These are phyloP conservation scores for Lineus longissimus DNA, from an alignment of 1,140 invertebrate species.

Conservation along the genomic window DNA sequence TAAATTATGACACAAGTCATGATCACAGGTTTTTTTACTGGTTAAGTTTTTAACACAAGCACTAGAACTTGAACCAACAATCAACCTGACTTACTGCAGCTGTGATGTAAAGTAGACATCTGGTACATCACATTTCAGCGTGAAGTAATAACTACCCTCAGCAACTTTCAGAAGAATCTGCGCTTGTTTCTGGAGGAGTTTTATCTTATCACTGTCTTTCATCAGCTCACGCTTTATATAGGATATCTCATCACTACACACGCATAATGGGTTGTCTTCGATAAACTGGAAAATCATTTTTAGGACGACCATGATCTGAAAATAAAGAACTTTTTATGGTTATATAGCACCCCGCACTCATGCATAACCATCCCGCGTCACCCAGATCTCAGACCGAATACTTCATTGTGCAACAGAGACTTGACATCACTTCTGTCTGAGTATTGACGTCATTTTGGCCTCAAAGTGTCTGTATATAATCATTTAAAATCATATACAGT, in stretches of 20 bases:
- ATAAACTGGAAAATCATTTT: conserved; percentile 67
- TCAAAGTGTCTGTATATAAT: no score
- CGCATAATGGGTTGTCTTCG: conserved; percentile 68
- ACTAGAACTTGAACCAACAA: no score
- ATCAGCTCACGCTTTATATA: conserved; percentile 58
- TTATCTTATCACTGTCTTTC: conserved; percentile 59
- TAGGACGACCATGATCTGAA: conserved; percentile 58
- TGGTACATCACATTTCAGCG: conserved; percentile 61
- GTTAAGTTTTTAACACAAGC: no score
- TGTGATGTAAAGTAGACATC: conserved; percentile 63
- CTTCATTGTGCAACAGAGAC: background rate
- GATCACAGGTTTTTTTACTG: no score
- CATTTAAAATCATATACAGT: no score
- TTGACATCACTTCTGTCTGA: background rate
- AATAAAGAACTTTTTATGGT: conserved; percentile 13
- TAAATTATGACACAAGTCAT: no score
- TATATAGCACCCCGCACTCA: background rate
- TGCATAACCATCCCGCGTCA: background rate
- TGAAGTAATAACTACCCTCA: conserved; percentile 63
- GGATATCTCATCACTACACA: conserved; percentile 71
- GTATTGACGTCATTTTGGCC: background rate
- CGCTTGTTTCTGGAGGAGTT: conserved; percentile 67
- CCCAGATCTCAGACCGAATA: background rate
- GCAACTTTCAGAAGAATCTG: conserved; percentile 61
- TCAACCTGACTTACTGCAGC: conserved; percentile 56